These are phyloP conservation scores for Coelinius sp. DNA, from an alignment of 2,888 invertebrate genomes.

Conservation along the genomic window DNA sequence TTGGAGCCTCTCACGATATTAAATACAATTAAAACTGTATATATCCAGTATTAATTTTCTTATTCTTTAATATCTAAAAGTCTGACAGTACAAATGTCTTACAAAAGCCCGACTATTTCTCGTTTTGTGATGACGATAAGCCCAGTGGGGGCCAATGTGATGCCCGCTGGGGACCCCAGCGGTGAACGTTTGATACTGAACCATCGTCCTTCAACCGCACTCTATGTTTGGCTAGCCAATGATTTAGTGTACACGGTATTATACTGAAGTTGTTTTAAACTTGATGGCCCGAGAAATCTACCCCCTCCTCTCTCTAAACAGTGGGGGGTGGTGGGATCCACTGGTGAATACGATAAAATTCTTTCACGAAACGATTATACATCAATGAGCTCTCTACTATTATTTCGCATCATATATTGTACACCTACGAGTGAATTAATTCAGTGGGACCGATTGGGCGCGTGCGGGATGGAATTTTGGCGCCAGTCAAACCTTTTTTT, in stretches of 20 bases:
- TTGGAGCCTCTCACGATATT: too few species aligned
- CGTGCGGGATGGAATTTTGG: slow-evolving; percentile 33
- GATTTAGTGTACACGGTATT: slow-evolving; percentile 63
- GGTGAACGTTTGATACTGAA: slow-evolving; percentile 63
- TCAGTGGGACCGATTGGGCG: slow-evolving; percentile 36
- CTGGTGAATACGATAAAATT: slow-evolving; percentile 56
- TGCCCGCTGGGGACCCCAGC: slow-evolving; percentile 68
- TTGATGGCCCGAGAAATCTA: slow-evolving; percentile 59
- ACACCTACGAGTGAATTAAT: slow-evolving; percentile 45
- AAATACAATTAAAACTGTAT: not conserved
- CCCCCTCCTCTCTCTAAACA: too few species aligned
- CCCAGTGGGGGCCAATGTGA: slow-evolving; percentile 46
- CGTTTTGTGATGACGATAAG: slow-evolving; percentile 57
- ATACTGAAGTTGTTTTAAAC: slow-evolving; percentile 45
- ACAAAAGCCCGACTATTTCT: slow-evolving; percentile 63
- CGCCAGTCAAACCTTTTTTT: slow-evolving; percentile 24
- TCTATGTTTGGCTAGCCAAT: slow-evolving; percentile 67
- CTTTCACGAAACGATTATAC: slow-evolving; percentile 66
- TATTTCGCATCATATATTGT: slow-evolving; percentile 37
- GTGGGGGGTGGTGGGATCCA: slow-evolving; percentile 58
- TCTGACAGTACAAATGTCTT: slow-evolving; percentile 63
- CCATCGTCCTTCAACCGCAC: slow-evolving; percentile 50
- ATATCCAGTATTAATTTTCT: not conserved
- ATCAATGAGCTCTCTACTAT: slow-evolving; percentile 45
- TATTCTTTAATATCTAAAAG: not conserved